Base-by-base conservation (phyloP, 2,797 vertebrate genomes). In the Myotis pilosus region DNA sequence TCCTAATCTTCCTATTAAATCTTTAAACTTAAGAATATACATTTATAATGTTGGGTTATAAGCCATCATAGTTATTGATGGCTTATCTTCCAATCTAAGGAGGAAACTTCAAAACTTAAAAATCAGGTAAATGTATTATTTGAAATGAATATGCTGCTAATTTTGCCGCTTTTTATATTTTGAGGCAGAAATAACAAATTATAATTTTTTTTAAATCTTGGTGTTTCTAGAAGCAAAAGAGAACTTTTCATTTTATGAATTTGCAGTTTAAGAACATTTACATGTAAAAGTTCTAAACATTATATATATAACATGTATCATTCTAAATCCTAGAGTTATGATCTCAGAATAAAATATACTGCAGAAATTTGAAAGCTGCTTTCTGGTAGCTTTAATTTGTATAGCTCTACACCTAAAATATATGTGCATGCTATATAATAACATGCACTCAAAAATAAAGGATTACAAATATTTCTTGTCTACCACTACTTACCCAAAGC, bases 351-450 rank as follows among this genome's bases (percentile, higher is more conserved):
- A 97, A 98, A 98, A 97, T 86, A 95, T 75, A 90, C 94, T 57
- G 68, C 83, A 98, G 94, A 95, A 98, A 97, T 80, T 69, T 89
- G 75, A 96, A 94, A 95, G 87, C 74, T 96, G 86, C 69, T 95
- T 97, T 98, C 94, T 97, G 94, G 97, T 97, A 89, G 91, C 93
- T 97, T 98, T 98, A 96, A 97, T 96, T 96, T 97, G 82, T 89
- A 97, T 87, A 75, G 88, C 92, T 92, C 78, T 95, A n/a, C 93
- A 96, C 36, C 72, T 53, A 90, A 89, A 97, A 96, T 90, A 96
- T 38, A 95, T 76, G 92, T 81, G 66, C 33, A 94, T 96, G 88
- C 6, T 92, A 86, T 91, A 71, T 0, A 94, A 89, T 81, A 97
- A 96, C 85, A 96, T 91, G 83, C 97, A 98, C 95, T 95, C 17